Evolutionary conservation across 2,888 invertebrate genomes (phyloP).

Genomic region (Macrosoma leucophasiata): DNA sequence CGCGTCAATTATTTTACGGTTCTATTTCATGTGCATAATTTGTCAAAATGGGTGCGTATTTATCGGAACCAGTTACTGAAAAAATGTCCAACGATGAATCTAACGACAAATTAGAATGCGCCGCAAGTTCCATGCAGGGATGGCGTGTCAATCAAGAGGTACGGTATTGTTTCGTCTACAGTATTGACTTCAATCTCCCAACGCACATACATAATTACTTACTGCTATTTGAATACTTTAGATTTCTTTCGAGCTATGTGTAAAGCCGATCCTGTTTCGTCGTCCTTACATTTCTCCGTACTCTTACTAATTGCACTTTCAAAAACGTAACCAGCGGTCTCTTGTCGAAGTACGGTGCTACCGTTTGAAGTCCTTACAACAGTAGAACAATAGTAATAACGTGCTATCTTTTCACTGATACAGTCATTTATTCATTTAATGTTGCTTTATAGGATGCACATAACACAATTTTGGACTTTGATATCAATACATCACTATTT

Average conservation of each 20-base stretch:
- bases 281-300: too few species aligned
- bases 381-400: slow-evolving; percentile 1
- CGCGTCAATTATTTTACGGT: slow-evolving; percentile 52
- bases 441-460: slow-evolving; percentile 91
- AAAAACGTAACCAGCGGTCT: too few species aligned
- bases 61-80: slow-evolving; percentile 92
- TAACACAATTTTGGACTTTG: slow-evolving; percentile 92
- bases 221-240: too few species aligned
- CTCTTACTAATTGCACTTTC: too few species aligned
- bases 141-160: slow-evolving; percentile 99
- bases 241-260: too few species aligned
- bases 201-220: too few species aligned
- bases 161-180: slow-evolving; percentile 39
- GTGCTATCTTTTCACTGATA: too few species aligned
- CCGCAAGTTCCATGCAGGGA: slow-evolving; percentile 98
- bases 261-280: too few species aligned
- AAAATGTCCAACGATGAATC: slow-evolving; percentile 90
- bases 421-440: slow-evolving; percentile 17
- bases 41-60: slow-evolving; percentile 90
- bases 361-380: neutral
- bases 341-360: too few species aligned
- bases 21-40: slow-evolving; percentile 40
- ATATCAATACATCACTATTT: slow-evolving; percentile 88
- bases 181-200: slow-evolving; percentile 21
- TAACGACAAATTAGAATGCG: slow-evolving; percentile 85